A percentile compares a stretch with the other conserved stretches of the same genome.
These are phyloP conservation scores for Callipepla squamata DNA, from an alignment of 2,113 vertebrate genomes.

Conservation along the genomic window DNA sequence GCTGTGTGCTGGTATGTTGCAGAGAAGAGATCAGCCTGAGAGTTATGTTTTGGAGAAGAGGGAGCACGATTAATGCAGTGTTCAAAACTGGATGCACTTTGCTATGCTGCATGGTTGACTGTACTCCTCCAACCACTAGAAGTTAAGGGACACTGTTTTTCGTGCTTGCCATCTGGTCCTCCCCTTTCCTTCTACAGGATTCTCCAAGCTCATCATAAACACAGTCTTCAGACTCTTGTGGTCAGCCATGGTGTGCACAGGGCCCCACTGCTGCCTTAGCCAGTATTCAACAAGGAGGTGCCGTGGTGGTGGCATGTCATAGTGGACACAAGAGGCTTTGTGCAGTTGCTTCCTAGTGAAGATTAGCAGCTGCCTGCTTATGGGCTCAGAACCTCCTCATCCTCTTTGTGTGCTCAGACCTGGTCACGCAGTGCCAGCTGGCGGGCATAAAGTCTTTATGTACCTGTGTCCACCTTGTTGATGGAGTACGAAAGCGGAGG, in stretches of 20 bases:
- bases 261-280: not conserved
- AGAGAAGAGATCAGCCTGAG: not conserved
- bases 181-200: not conserved
- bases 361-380: conserved; percentile 15
- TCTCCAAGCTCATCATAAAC: not conserved
- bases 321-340: not conserved
- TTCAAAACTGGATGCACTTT: not conserved
- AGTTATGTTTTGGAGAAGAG: not conserved
- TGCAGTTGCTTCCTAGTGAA: not conserved
- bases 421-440: not conserved
- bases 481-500: rapidly evolving
- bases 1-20: not conserved
- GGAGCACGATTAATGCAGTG: not conserved
- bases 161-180: not conserved
- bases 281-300: not conserved
- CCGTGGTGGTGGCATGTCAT: not conserved
- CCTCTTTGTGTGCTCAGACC: not conserved
- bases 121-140: not conserved
- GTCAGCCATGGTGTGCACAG: not conserved
- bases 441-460: rapidly evolving
- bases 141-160: not conserved
- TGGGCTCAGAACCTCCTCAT: not conserved
- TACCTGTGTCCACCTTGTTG: rapidly evolving
- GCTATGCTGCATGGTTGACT: not conserved
- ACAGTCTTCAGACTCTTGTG: not conserved